Percentiles rank a stretch among this genome's conserved stretches.
phyloP scores from a whole-genome alignment of 1,140 invertebrate species.

The Tetraneura akinire region DNA sequence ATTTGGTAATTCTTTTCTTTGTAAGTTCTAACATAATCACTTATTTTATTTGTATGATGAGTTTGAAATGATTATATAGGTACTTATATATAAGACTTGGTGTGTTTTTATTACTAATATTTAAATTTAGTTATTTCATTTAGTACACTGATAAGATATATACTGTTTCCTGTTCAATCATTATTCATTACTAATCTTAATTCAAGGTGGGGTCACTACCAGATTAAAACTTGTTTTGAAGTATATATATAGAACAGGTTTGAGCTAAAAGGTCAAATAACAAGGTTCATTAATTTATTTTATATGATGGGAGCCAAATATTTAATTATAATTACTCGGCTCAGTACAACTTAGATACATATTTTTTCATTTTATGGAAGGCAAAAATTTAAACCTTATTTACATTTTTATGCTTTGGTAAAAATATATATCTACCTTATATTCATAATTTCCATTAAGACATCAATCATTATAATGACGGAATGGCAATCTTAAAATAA shows the following conservation, averaged over 20 bases:
- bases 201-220: slow-evolving; percentile 13
- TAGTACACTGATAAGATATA: slow-evolving; percentile 26
- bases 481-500: too few species aligned
- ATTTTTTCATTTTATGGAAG: too few species aligned
- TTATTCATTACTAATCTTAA: background rate
- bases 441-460: too few species aligned
- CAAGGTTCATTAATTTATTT: slow-evolving; percentile 31
- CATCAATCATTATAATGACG: too few species aligned
- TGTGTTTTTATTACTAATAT: slow-evolving; percentile 5
- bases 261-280: background rate
- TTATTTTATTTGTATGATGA: slow-evolving; percentile 42
- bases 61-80: slow-evolving; percentile 39
- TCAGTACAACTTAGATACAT: background rate
- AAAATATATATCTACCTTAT: too few species aligned
- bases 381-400: too few species aligned
- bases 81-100: slow-evolving; percentile 17
- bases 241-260: slow-evolving; percentile 24
- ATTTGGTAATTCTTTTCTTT: slow-evolving; percentile 8
- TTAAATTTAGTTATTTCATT: slow-evolving; percentile 22
- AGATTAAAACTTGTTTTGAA: slow-evolving; percentile 38
- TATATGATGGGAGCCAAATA: background rate
- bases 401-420: too few species aligned
- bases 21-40: slow-evolving; percentile 38
- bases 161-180: background rate
- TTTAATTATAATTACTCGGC: background rate